Evolutionary conservation across 2,113 vertebrate species (phyloP).

Genomic region (Natator depressus): DNA sequence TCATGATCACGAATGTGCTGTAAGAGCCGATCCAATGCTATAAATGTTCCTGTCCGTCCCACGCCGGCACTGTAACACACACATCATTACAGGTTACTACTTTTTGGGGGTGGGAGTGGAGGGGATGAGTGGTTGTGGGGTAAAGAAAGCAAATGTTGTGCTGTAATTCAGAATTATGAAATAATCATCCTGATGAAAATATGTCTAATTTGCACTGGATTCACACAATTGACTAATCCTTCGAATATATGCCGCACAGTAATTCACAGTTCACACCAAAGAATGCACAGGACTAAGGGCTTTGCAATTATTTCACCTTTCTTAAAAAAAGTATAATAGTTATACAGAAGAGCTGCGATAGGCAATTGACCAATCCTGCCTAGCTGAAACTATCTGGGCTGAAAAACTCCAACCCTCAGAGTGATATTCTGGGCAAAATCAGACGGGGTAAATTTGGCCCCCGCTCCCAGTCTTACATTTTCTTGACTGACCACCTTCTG

Average conservation of each 20-base stretch:
- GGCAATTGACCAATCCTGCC: background rate
- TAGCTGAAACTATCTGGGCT: background rate
- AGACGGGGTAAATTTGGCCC: background rate
- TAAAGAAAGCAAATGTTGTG: background rate
- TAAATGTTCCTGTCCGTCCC: constrained; percentile 95
- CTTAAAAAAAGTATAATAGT: background rate
- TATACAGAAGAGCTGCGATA: background rate
- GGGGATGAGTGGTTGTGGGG: background rate
- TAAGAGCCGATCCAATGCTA: constrained; percentile 93
- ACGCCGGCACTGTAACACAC: constrained; percentile 89
- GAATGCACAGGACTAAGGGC: background rate
- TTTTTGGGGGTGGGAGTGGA: background rate
- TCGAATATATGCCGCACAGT: rapidly evolving
- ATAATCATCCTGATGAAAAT: background rate
- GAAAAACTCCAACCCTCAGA: background rate
- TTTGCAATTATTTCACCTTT: background rate
- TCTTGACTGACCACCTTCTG: background rate
- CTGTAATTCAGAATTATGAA: background rate
- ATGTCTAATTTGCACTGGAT: background rate
- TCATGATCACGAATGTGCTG: constrained; percentile 96
- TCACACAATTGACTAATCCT: background rate
- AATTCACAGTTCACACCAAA: rapidly evolving
- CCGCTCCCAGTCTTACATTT: rapidly evolving
- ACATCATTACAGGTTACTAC: background rate
- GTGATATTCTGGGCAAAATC: background rate